Evolutionary conservation across 2,113 vertebrate genomes (phyloP).

Genomic region (Natator depressus): DNA sequence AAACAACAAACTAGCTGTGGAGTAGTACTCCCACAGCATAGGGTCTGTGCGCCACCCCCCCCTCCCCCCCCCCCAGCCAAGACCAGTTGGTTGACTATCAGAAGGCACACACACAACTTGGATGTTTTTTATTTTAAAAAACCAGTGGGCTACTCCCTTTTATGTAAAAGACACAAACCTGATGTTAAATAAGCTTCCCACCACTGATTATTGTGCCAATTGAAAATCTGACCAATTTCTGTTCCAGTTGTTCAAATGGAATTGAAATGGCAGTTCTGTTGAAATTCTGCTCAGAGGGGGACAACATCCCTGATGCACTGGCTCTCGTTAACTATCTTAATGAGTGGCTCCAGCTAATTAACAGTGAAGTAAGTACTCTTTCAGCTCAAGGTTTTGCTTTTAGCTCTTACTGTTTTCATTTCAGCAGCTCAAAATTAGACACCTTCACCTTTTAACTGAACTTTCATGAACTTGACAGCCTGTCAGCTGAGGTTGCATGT

Average conservation of each 20-base stretch:
- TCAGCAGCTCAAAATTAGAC: neutral
- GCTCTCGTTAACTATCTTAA: conserved; percentile 89
- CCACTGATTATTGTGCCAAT: neutral
- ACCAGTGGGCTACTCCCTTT: accelerated
- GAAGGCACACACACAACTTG: neutral
- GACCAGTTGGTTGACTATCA: neutral
- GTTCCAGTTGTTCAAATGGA: conserved; percentile 85
- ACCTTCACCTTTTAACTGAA: neutral
- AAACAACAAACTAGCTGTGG: neutral
- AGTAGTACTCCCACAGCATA: neutral
- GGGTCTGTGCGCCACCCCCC: neutral
- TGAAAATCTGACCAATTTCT: neutral
- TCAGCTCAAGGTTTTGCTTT: neutral
- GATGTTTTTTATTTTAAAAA: neutral
- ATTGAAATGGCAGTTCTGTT: conserved; percentile 89
- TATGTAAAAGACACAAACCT: neutral
- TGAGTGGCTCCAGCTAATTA: conserved; percentile 91
- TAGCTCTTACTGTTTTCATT: neutral
- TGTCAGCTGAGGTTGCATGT: neutral
- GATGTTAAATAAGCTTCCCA: neutral
- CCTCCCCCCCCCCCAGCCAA: neutral
- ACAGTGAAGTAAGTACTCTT: conserved; percentile 82
- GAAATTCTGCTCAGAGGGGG: conserved; percentile 96
- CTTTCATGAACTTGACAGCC: neutral
- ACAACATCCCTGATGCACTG: conserved; percentile 95